Percentiles rank a stretch among this genome's conserved stretches.
phyloP scores from a whole-genome alignment of 2,797 vertebrate genomes.

The Scyliorhinus canicula region DNA sequence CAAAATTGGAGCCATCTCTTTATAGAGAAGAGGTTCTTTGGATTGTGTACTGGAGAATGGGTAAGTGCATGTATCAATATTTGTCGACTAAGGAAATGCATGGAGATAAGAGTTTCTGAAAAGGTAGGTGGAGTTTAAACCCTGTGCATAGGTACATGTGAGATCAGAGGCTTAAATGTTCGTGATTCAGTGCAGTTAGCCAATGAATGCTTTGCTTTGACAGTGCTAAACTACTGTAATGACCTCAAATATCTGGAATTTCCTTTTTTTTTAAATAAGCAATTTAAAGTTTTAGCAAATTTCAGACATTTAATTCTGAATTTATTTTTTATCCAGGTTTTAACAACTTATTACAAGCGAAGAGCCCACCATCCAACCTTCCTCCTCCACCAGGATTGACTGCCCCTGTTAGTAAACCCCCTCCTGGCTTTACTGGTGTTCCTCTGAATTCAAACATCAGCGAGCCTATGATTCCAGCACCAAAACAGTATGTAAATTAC shows the following conservation, averaged over 20 bases:
- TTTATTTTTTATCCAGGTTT: conserved; percentile 64
- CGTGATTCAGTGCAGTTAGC: not conserved
- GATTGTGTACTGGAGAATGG: not conserved
- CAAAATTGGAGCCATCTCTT: conserved; percentile 21
- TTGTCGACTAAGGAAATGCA: not conserved
- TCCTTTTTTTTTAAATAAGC: not conserved
- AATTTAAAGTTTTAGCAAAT: conserved; percentile 24
- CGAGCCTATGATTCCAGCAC: conserved; percentile 57
- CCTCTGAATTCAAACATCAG: conserved; percentile 68
- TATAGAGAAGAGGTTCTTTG: not conserved
- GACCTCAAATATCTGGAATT: not conserved
- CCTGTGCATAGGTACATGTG: not conserved
- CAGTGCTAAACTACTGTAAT: not conserved
- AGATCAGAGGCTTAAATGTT: not conserved
- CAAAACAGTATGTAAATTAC: conserved; percentile 67
- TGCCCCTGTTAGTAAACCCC: conserved; percentile 72
- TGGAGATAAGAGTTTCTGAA: not conserved
- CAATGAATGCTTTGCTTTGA: conserved; percentile 3
- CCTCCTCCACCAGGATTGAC: conserved; percentile 72
- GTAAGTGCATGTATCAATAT: not conserved
- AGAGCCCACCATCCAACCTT: conserved; percentile 49
- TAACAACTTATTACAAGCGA: conserved; percentile 74
- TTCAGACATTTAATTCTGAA: not conserved
- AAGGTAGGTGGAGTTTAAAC: not conserved
- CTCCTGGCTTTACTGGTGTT: conserved; percentile 84